Percentiles rank a stretch among this genome's conserved stretches.
Conservation (phyloP, 2,888 invertebrate genomes). For the Drosophila peninsularis region DNA sequence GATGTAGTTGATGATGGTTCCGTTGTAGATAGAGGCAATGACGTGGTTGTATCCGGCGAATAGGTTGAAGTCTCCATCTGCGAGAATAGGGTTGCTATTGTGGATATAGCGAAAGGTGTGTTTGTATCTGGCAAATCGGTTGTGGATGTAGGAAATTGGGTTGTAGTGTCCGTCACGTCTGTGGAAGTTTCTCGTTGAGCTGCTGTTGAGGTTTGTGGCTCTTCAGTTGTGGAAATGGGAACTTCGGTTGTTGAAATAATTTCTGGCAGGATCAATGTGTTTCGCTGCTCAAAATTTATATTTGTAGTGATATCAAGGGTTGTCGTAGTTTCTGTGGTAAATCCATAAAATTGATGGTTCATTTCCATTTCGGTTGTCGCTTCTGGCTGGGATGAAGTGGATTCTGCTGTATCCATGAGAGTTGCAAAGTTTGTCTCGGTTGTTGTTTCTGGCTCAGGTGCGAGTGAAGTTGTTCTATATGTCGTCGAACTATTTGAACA, state of each 20-base stretch:
- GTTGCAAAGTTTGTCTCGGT: not conserved
- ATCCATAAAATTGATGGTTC: not conserved
- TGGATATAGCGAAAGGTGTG: not conserved
- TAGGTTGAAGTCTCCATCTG: not conserved
- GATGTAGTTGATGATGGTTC: not conserved
- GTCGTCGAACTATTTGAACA: not conserved
- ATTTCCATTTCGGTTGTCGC: not conserved
- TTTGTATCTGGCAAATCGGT: not conserved
- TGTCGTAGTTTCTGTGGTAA: not conserved
- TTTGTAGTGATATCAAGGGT: not conserved
- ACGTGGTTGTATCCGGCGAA: not conserved
- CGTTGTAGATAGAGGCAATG: not conserved
- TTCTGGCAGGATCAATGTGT: not conserved
- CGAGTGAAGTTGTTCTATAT: not conserved
- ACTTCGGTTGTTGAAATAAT: slow-evolving; percentile 2
- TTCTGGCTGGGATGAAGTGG: not conserved
- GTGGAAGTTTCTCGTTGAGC: slow-evolving; percentile 3
- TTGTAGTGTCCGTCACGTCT: not conserved
- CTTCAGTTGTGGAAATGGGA: not conserved
- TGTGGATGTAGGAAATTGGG: not conserved
- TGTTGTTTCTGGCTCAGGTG: slow-evolving; percentile 1
- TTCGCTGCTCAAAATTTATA: not conserved
- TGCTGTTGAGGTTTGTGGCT: not conserved
- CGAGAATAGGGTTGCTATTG: not conserved
- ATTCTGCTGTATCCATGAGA: not conserved